Conservation (phyloP, 1,140 invertebrate species). For the Phortica variegata region DNA sequence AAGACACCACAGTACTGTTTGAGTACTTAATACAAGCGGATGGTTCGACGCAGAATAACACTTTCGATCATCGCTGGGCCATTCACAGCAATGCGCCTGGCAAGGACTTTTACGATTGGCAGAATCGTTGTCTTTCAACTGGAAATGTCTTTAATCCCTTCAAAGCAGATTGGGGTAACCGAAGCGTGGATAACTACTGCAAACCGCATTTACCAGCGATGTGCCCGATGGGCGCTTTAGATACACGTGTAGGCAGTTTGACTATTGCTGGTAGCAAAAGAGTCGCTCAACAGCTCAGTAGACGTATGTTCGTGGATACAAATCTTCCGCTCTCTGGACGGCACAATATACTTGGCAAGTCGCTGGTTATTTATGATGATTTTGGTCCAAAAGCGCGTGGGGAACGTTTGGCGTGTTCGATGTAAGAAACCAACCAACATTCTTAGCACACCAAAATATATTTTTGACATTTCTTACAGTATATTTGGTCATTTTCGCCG, state of each 20-base stretch:
- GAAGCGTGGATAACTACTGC: conserved; percentile 61
- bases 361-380: conserved; percentile 87
- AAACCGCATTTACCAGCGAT: conserved; percentile 60
- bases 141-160: conserved; percentile 81
- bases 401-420: conserved; percentile 83
- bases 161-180: conserved; percentile 63
- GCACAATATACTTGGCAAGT: conserved; percentile 75
- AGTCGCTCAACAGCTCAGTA: conserved; percentile 66
- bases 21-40: conserved; percentile 85
- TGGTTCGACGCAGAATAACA: conserved; percentile 77
- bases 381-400: conserved; percentile 82
- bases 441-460: conserved; percentile 7
- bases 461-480: no score
- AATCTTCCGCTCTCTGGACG: conserved; percentile 76
- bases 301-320: conserved; percentile 76
- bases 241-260: conserved; percentile 70
- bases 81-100: conserved; percentile 65
- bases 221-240: conserved; percentile 69
- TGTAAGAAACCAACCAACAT: conserved; percentile 63
- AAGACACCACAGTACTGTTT: conserved; percentile 75
- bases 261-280: conserved; percentile 72
- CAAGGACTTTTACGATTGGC: conserved; percentile 92
- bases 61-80: conserved; percentile 73
- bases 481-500: conserved; percentile 73
- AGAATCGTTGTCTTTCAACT: conserved; percentile 76